Conservation (phyloP, 1,140 invertebrate species). For the Drosophila suzukii region DNA sequence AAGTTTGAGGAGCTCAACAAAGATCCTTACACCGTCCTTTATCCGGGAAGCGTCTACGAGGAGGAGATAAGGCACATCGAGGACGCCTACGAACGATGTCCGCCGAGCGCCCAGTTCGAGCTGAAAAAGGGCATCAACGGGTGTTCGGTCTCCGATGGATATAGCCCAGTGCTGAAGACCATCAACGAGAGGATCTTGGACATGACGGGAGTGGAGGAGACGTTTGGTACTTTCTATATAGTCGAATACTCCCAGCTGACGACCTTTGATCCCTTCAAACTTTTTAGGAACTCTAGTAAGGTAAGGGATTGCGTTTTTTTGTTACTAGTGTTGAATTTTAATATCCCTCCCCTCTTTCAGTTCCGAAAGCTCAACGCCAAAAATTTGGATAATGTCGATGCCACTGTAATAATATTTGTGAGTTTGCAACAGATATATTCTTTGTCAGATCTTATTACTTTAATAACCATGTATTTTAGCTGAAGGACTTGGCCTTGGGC, state of each 20-base stretch:
- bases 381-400: constrained; percentile 8
- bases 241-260: constrained; percentile 22
- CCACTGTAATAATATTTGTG: constrained; percentile 51
- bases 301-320: constrained; percentile 7
- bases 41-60: constrained; percentile 94
- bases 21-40: constrained; percentile 93
- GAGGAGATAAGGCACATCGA: constrained; percentile 95
- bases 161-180: constrained; percentile 9
- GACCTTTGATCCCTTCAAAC: constrained; percentile 10
- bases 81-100: constrained; percentile 62
- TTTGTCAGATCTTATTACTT: background rate
- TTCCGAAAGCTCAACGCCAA: background rate
- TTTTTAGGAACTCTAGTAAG: background rate
- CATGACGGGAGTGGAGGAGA: constrained; percentile 27
- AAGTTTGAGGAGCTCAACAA: constrained; percentile 95
- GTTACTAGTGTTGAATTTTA: too few species aligned
- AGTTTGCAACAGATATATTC: background rate
- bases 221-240: constrained; percentile 4
- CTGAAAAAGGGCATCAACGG: constrained; percentile 11
- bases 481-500: constrained; percentile 40
- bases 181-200: constrained; percentile 19
- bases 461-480: constrained; percentile 1
- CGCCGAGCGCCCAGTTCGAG: background rate
- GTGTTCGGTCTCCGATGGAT: constrained; percentile 32
- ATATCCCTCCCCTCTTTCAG: constrained; percentile 9